Conservation (phyloP, 2,888 invertebrate genomes). For the Volucella inflata region DNA sequence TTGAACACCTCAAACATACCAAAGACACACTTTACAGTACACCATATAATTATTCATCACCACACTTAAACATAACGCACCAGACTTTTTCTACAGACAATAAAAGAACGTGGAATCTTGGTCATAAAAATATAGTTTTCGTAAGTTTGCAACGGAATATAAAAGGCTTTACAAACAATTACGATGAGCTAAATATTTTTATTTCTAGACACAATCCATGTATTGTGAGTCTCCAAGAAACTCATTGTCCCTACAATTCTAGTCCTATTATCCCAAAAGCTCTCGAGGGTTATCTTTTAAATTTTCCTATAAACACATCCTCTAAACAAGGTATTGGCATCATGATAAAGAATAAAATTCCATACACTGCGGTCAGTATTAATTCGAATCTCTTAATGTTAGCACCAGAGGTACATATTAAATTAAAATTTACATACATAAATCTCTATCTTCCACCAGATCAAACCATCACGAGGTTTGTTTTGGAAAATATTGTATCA, state of each 20-base stretch:
- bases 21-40: not conserved
- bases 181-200: too few species aligned
- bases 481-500: constrained; percentile 19
- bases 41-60: not conserved
- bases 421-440: constrained; percentile 18
- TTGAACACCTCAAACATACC: constrained; percentile 5
- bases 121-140: not conserved
- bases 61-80: not conserved
- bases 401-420: not conserved
- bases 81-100: not conserved
- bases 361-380: not conserved
- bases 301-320: too few species aligned
- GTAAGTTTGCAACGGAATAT: too few species aligned
- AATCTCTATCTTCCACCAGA: constrained; percentile 23
- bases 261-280: too few species aligned
- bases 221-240: too few species aligned
- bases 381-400: constrained; percentile 16
- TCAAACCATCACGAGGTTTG: constrained; percentile 1
- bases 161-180: too few species aligned
- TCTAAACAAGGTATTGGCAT: too few species aligned
- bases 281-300: too few species aligned
- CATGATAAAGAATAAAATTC: not conserved
- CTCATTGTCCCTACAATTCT: too few species aligned
- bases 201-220: too few species aligned
- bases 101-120: not conserved